Conservation (phyloP, 2,888 invertebrate genomes). For the Trachelus stipa region DNA sequence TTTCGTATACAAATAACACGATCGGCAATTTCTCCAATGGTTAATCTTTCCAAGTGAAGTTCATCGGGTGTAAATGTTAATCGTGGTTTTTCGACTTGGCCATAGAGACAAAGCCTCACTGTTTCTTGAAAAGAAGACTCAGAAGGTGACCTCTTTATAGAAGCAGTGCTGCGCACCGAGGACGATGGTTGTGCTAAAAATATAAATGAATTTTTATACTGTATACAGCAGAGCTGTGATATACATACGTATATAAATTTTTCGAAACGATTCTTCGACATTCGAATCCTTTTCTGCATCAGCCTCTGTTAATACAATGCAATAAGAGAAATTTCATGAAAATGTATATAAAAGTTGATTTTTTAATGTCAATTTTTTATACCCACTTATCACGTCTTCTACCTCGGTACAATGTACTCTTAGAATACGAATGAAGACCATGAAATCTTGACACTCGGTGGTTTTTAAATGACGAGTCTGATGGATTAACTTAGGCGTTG, state of each 20-base stretch:
- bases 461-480: neutral
- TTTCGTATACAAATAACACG: conserved; percentile 67
- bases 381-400: conserved; percentile 34
- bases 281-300: conserved; percentile 7
- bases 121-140: conserved; percentile 52
- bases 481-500: conserved; percentile 25
- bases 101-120: conserved; percentile 71
- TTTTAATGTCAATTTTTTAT: neutral
- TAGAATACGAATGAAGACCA: conserved; percentile 43
- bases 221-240: neutral
- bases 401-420: conserved; percentile 42
- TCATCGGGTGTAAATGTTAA: conserved; percentile 68
- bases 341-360: neutral
- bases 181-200: neutral
- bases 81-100: conserved; percentile 69
- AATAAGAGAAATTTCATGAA: neutral
- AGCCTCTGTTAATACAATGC: conserved; percentile 20
- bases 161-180: neutral
- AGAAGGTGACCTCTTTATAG: neutral
- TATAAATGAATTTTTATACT: neutral
- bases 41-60: conserved; percentile 67
- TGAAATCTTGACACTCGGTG: conserved; percentile 33
- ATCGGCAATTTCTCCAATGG: conserved; percentile 60
- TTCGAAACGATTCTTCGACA: conserved; percentile 11
- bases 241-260: conserved; percentile 28